Percentiles rank a stretch among this genome's conserved stretches.
Conservation (phyloP, 2,113 vertebrate genomes). For the Gobius niger region DNA sequence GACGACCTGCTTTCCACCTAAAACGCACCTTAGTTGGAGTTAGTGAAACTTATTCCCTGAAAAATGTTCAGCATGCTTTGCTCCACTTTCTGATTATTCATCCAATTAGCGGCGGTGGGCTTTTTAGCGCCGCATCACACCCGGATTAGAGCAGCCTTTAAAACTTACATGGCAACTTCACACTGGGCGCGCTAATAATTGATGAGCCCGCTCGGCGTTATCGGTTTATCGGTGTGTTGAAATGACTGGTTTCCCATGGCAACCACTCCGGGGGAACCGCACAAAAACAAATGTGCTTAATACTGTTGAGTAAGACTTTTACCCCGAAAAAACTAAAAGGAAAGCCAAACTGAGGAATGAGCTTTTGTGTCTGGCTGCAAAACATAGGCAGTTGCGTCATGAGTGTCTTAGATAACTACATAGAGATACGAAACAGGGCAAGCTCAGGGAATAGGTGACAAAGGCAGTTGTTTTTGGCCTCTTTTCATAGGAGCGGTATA, state of each 20-base stretch:
- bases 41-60: neutral
- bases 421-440: no score
- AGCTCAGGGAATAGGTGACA: no score
- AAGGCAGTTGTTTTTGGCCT: no score
- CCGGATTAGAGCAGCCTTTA: conserved; percentile 39
- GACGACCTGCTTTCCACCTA: neutral
- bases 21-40: neutral
- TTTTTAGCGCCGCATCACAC: conserved; percentile 31
- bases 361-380: neutral
- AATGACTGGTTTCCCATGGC: conserved; percentile 37
- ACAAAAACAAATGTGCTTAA: conserved; percentile 25
- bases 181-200: conserved; percentile 64
- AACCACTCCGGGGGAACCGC: conserved; percentile 27
- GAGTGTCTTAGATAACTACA: no score
- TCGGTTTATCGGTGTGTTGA: conserved; percentile 52
- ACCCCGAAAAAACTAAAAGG: neutral
- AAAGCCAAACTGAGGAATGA: neutral
- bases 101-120: conserved; percentile 41
- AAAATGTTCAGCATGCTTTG: conserved; percentile 13
- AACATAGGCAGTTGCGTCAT: no score
- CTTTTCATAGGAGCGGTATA: no score
- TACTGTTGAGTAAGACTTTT: conserved; percentile 13
- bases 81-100: conserved; percentile 38
- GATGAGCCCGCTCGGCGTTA: conserved; percentile 53
- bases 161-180: conserved; percentile 52